Evolutionary conservation across 2,113 vertebrate genomes (phyloP).

Genomic region (Chamaea fasciata): DNA sequence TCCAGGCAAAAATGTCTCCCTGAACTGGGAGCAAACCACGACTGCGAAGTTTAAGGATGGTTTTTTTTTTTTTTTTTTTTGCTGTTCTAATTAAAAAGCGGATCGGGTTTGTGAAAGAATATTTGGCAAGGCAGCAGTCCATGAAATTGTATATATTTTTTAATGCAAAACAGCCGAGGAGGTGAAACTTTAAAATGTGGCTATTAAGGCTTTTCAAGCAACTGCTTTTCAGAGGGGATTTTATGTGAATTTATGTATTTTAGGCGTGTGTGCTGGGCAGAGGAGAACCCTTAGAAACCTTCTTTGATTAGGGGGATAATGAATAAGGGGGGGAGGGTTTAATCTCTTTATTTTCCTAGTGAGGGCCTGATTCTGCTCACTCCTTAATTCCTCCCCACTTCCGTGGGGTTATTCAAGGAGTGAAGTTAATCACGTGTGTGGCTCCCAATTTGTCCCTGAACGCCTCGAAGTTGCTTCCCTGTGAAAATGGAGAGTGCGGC

Average conservation of each 20-base stretch:
- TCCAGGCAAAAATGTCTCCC: neutral
- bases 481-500: neutral
- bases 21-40: neutral
- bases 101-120: neutral
- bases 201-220: neutral
- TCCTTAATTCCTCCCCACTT: neutral
- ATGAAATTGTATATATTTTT: constrained; percentile 59
- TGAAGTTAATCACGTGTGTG: neutral
- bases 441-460: neutral
- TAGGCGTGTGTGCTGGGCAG: neutral
- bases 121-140: constrained; percentile 41
- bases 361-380: neutral
- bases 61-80: neutral
- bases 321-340: too few species aligned
- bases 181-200: constrained; percentile 39
- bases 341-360: neutral
- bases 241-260: neutral
- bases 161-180: constrained; percentile 6
- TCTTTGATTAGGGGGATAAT: neutral
- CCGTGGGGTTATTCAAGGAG: neutral
- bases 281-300: neutral
- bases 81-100: constrained; percentile 31
- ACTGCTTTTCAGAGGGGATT: neutral
- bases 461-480: neutral
- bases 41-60: neutral